A percentile compares a stretch with the other conserved stretches of the same genome.
Evolutionary conservation across 2,113 vertebrate genomes (phyloP).

Genomic region (Monarcha castaneiventris): DNA sequence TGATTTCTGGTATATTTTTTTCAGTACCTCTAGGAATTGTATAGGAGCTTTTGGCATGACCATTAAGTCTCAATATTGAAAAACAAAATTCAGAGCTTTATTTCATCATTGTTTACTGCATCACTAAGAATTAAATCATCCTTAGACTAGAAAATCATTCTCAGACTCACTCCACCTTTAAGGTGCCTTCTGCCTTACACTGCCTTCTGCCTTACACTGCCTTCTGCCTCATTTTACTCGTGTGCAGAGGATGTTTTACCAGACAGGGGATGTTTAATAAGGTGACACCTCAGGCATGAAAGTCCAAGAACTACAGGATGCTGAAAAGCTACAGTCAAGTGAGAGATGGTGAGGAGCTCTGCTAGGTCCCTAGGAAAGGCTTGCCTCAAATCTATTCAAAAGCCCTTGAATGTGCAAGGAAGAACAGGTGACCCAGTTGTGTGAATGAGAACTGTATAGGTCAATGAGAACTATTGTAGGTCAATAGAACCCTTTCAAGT

Average conservation of each 20-base stretch:
- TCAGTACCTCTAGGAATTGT: neutral
- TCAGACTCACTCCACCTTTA: neutral
- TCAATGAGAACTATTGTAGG: neutral
- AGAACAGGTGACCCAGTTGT: neutral
- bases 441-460: neutral
- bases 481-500: neutral
- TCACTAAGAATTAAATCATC: neutral
- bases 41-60: neutral
- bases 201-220: neutral
- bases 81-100: neutral
- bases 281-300: neutral
- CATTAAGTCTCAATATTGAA: neutral
- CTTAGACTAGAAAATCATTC: neutral
- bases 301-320: neutral
- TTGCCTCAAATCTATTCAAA: neutral
- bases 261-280: neutral
- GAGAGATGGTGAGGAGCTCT: neutral
- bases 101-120: neutral
- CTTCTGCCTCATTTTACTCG: neutral
- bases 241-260: neutral
- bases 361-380: neutral
- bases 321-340: neutral
- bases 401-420: neutral
- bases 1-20: neutral
- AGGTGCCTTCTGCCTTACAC: neutral